Evolutionary conservation across 1,140 invertebrate species (phyloP).

Genomic region (Drosophila hydei): DNA sequence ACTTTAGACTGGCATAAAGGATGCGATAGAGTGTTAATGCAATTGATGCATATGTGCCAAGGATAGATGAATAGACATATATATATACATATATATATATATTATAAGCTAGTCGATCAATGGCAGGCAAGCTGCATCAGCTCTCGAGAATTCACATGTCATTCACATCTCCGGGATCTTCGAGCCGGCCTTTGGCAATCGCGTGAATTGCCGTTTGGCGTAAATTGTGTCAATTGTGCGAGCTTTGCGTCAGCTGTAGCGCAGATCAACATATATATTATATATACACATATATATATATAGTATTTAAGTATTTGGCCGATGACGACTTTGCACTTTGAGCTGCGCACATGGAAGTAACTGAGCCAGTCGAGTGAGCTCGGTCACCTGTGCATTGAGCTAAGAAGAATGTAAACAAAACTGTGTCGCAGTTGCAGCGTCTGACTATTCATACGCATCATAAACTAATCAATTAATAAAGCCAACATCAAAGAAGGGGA

Average conservation of each 20-base stretch:
- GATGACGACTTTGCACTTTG: constrained; percentile 66
- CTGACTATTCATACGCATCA: neutral
- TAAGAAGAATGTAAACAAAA: constrained; percentile 30
- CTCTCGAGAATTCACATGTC: neutral
- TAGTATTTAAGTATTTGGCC: constrained; percentile 19
- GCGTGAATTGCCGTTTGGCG: constrained; percentile 34
- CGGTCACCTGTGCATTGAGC: neutral
- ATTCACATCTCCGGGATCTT: constrained; percentile 7
- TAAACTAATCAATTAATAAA: constrained; percentile 66
- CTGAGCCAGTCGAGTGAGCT: neutral
- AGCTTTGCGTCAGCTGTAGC: constrained; percentile 23
- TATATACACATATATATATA: constrained; percentile 9
- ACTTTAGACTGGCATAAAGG: no score
- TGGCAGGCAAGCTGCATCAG: neutral
- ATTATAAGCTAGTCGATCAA: no score
- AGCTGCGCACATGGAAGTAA: constrained; percentile 30
- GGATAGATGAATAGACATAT: no score
- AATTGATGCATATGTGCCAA: no score
- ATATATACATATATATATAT: no score
- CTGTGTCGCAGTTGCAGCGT: constrained; percentile 44
- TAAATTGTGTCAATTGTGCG: constrained; percentile 38
- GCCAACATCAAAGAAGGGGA: constrained; percentile 25
- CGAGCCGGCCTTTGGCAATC: constrained; percentile 21
- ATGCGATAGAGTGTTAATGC: no score
- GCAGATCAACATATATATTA: no score